These are phyloP conservation scores for Pantherophis guttatus DNA, from an alignment of 2,113 vertebrate genomes.

Conservation along the genomic window DNA sequence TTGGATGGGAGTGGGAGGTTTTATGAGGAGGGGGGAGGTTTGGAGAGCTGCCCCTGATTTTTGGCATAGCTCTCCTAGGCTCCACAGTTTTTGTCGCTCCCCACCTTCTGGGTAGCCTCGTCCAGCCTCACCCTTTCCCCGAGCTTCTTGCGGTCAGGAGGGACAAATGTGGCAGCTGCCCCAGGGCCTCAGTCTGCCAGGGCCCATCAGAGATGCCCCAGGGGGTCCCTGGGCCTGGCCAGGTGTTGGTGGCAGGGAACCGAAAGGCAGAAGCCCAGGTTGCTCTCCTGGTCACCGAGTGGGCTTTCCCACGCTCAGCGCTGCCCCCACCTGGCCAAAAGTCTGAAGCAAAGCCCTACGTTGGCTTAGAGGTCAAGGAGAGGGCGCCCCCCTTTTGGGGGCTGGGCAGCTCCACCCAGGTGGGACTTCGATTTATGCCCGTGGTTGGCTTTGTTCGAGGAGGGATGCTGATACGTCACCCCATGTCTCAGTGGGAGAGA, in stretches of 20 bases:
- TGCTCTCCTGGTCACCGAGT: neutral
- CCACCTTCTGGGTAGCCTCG: too few relatives aligned
- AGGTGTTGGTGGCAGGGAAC: neutral
- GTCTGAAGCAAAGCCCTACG: neutral
- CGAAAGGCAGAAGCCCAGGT: too few relatives aligned
- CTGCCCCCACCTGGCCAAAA: neutral
- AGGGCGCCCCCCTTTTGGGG: neutral
- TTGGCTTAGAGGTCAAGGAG: neutral
- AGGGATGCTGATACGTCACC: rapidly evolving
- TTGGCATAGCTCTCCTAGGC: neutral
- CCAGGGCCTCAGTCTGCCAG: neutral
- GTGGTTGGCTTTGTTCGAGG: neutral
- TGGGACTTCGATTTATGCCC: neutral
- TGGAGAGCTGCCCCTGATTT: neutral
- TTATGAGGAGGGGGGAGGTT: neutral
- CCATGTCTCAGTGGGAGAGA: neutral
- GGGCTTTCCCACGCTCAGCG: neutral
- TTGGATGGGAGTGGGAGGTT: neutral
- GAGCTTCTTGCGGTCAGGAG: neutral
- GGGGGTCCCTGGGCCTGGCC: too few relatives aligned
- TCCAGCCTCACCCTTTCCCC: too few relatives aligned
- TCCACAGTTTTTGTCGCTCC: neutral
- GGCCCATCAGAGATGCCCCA: neutral
- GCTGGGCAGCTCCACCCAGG: neutral
- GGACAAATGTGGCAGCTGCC: neutral